Conservation (phyloP, 2,113 vertebrate species). For the Solea solea region DNA sequence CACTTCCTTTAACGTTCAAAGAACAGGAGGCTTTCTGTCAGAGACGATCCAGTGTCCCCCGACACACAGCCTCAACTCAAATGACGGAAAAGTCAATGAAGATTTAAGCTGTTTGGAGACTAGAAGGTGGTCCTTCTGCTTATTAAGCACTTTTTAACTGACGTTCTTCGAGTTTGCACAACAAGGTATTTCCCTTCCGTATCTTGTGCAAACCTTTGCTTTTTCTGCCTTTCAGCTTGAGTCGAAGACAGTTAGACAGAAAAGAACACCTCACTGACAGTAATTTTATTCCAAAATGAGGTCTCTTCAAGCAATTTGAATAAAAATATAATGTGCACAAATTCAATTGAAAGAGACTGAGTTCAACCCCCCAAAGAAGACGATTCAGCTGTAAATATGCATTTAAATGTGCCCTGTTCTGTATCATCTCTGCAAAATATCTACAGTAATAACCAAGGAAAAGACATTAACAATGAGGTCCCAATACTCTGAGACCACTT, state of each 20-base stretch:
- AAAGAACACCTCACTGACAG: neutral
- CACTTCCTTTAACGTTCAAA: conserved; percentile 35
- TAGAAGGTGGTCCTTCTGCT: neutral
- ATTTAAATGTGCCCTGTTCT: neutral
- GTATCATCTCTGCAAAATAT: conserved; percentile 9
- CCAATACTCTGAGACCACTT: neutral
- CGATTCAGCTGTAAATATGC: neutral
- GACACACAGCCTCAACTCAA: conserved; percentile 9
- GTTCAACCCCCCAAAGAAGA: neutral
- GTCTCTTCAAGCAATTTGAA: neutral
- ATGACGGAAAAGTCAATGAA: conserved; percentile 31
- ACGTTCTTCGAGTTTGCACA: neutral
- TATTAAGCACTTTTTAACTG: neutral
- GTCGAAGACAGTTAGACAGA: neutral
- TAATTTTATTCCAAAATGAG: neutral
- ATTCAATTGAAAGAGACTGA: neutral
- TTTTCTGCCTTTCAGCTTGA: neutral
- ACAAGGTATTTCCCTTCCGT: neutral
- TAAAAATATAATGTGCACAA: neutral
- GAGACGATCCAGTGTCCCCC: conserved; percentile 4
- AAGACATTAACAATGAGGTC: conserved; percentile 12
- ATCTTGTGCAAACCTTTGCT: neutral
- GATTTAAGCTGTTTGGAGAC: neutral
- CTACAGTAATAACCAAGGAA: neutral
- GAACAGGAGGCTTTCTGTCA: conserved; percentile 16